Evolutionary conservation across 2,888 invertebrate species (phyloP).

Genomic region (Smittia sp.): DNA sequence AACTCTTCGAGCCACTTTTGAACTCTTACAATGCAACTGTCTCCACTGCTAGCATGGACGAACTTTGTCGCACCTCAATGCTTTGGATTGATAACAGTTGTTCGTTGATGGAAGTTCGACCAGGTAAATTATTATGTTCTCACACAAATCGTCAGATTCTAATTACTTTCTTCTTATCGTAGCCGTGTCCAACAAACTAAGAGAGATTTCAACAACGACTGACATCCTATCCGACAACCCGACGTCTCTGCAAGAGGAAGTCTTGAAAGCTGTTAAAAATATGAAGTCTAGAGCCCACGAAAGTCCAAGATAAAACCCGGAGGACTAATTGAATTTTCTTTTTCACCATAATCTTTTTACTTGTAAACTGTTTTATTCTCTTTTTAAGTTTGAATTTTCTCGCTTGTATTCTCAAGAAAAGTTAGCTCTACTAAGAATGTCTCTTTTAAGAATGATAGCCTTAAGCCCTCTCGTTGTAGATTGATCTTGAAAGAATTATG

Average conservation of each 20-base stretch:
- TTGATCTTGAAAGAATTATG: no score
- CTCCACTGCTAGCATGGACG: constrained; percentile 85
- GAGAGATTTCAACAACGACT: constrained; percentile 86
- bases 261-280: constrained; percentile 66
- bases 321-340: not conserved
- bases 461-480: no score
- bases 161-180: constrained; percentile 44
- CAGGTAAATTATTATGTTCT: no score
- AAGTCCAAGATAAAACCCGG: constrained; percentile 30
- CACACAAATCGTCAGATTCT: no score
- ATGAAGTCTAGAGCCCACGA: constrained; percentile 43
- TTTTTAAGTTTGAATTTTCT: not conserved
- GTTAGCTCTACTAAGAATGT: no score
- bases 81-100: constrained; percentile 97
- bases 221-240: constrained; percentile 85
- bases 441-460: no score
- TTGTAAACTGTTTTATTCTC: not conserved
- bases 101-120: constrained; percentile 88
- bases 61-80: constrained; percentile 86
- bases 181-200: constrained; percentile 90
- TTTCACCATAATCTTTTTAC: not conserved
- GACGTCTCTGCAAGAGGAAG: constrained; percentile 84
- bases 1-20: constrained; percentile 84
- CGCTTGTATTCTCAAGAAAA: no score
- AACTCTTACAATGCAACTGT: constrained; percentile 89